phyloP scores from a whole-genome alignment of 2,888 invertebrate species.

The Dusona sp. region DNA sequence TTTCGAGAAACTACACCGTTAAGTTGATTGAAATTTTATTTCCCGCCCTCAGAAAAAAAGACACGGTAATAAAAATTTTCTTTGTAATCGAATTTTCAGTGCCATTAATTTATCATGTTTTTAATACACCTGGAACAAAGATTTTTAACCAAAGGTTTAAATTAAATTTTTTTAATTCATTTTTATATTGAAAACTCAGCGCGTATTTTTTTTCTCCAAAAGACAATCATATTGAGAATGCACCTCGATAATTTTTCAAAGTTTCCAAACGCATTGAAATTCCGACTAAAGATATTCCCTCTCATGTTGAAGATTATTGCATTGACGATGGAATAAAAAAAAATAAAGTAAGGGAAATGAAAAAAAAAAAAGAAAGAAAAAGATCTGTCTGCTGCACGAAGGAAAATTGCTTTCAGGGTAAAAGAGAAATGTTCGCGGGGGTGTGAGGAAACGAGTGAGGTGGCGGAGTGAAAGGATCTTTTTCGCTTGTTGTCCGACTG shows the following conservation, averaged over 20 bases:
- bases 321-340: conserved; percentile 25
- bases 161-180: too few relatives aligned
- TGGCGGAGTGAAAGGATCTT: conserved; percentile 46
- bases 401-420: conserved; percentile 65
- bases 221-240: not conserved
- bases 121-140: not conserved
- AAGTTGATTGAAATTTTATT: not conserved
- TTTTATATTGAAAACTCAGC: not conserved
- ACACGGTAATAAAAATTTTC: not conserved
- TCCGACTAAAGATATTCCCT: conserved; percentile 6
- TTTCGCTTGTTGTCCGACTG: conserved; percentile 61
- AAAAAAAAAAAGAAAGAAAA: not conserved
- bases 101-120: not conserved
- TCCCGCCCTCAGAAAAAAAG: not conserved
- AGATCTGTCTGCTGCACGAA: conserved; percentile 31
- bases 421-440: conserved; percentile 36
- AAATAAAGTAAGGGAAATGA: conserved; percentile 1
- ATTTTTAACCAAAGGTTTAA: not conserved
- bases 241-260: conserved; percentile 1
- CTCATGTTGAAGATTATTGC: conserved; percentile 38
- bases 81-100: not conserved
- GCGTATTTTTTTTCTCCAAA: not conserved
- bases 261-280: not conserved
- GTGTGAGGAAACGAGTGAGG: conserved; percentile 51
- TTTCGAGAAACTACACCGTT: not conserved